Base-by-base conservation (phyloP, 1,140 invertebrate species). In the Drosophila ogumai region DNA sequence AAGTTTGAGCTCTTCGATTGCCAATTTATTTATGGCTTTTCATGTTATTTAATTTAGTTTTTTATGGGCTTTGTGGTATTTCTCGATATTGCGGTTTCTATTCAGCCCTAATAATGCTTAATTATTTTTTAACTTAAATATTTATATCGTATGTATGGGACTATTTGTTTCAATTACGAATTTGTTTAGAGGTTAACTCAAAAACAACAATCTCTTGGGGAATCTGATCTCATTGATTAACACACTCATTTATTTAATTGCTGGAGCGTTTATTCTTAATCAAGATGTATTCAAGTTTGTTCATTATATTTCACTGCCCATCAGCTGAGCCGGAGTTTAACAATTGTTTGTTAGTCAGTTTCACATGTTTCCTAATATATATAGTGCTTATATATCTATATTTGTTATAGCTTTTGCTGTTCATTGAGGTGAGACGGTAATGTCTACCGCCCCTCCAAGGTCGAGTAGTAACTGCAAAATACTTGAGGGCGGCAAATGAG, bases 371-470 rank as follows among this genome's bases (percentile, higher is more conserved):
- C 65, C 56, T 49, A 60, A 64, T 54, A 57, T 58, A 43, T 41
- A 49, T 43, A 28, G 49, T 40, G 40, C 28, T 32, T 58, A 25
- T 57, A 50, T 66, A 13, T 46, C 40, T 59, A 50, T 52, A 25
- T 66, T 66, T 73, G 54, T 12, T 78, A 34, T 46, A 72, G 58
- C 77, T 79, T 74, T 87, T 69, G 60, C 69, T 74, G 78, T 31
- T 76, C 85, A 85, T 81, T 90, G 81, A 88, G 81, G 85, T 82
- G 81, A 41, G 58, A 68, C 81, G 66, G 67, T 81, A 90, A 74
- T 84, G 61, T 78, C 77, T 73, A 58, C 81, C 85, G 85, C 81
- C 85, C 85, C 58, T 75, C 66, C 81, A 88, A 88, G 85, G 85
- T 88, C 81, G 41, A 52, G 28, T 12, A 55, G 47, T 28, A 61